Percentiles rank a stretch among this genome's conserved stretches.
Evolutionary conservation across 2,113 vertebrate species (phyloP).

Genomic region (Tretioscincus oriximinensis): DNA sequence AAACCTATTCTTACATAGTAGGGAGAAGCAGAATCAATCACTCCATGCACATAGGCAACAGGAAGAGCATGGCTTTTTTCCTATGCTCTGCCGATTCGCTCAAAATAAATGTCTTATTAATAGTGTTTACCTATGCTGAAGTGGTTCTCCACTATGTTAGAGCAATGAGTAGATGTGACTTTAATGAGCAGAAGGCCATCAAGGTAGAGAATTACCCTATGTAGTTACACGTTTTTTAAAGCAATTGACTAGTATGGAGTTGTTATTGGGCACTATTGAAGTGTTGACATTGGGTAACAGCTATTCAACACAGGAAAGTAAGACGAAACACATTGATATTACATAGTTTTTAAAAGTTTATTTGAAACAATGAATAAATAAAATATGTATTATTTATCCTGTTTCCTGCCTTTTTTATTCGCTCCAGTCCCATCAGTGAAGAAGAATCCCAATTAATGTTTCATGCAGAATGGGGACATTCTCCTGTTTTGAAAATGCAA

Average conservation of each 20-base stretch:
- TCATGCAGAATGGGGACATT: no score
- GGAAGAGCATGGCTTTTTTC: background rate
- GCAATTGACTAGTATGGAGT: background rate
- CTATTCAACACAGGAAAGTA: background rate
- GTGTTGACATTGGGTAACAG: no score
- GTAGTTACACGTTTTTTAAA: background rate
- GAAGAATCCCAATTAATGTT: no score
- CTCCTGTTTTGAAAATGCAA: no score
- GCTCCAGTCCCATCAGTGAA: background rate
- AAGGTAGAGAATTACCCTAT: background rate
- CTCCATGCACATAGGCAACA: background rate
- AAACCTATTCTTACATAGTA: no score
- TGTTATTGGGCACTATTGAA: background rate
- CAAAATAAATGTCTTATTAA: background rate
- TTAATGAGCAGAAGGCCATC: constrained; percentile 23
- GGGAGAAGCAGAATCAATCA: no score
- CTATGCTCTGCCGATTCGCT: background rate
- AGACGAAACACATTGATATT: background rate
- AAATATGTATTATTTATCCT: background rate
- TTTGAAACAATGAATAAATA: constrained; percentile 14
- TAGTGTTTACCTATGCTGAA: background rate
- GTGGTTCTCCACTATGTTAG: background rate
- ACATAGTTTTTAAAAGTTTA: background rate
- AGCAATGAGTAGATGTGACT: accelerated
- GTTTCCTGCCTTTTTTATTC: background rate